Conservation (phyloP, 2,888 invertebrate genomes). For the Ligdia adustata region DNA sequence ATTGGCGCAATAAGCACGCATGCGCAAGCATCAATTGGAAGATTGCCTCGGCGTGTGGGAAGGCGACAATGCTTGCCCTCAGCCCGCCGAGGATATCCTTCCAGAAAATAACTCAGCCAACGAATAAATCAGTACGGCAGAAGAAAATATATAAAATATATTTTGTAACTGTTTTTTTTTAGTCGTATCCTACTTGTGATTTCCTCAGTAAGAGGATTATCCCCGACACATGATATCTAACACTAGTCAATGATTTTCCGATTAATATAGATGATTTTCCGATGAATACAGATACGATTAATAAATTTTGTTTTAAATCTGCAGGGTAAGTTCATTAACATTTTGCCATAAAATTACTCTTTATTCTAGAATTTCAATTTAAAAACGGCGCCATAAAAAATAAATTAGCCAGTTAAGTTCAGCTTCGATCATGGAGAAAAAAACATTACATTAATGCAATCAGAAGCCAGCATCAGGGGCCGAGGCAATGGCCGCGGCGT, state of each 20-base stretch:
- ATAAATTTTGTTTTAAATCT: too few relatives aligned
- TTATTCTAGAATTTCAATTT: constrained; percentile 4
- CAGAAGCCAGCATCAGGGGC: constrained; percentile 45
- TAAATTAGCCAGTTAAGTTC: constrained; percentile 14
- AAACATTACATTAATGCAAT: constrained; percentile 50
- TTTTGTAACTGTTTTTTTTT: constrained; percentile 20
- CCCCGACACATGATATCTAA: too few relatives aligned
- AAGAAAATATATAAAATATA: too few relatives aligned
- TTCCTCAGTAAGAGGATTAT: too few relatives aligned
- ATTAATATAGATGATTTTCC: too few relatives aligned
- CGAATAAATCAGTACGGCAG: constrained; percentile 50
- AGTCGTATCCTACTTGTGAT: background rate
- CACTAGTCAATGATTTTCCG: too few relatives aligned
- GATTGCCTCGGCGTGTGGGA: constrained; percentile 76
- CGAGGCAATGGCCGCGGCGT: constrained; percentile 56
- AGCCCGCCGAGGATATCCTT: constrained; percentile 78
- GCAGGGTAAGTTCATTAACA: too few relatives aligned
- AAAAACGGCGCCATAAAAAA: constrained; percentile 17
- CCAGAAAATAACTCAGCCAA: constrained; percentile 71
- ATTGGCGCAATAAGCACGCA: constrained; percentile 77
- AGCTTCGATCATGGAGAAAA: constrained; percentile 38
- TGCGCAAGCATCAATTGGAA: constrained; percentile 77
- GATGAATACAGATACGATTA: too few relatives aligned
- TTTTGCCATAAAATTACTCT: constrained; percentile 1
- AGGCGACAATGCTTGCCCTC: constrained; percentile 74